Percentiles rank a stretch among this genome's conserved stretches.
These are phyloP conservation scores for Lithophane socia DNA, from an alignment of 2,888 invertebrate genomes.

Conservation along the genomic window DNA sequence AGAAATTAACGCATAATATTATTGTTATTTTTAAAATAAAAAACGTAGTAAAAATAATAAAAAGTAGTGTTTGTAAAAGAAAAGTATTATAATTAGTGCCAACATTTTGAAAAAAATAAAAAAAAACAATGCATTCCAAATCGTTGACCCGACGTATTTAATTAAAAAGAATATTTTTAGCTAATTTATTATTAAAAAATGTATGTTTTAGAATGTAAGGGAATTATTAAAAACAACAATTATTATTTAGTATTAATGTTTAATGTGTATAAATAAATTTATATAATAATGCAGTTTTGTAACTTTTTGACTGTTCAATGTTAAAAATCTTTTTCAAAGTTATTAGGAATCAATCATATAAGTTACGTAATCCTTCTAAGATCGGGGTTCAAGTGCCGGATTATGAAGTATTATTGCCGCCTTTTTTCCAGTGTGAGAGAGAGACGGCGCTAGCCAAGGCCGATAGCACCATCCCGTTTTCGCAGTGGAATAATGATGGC, in stretches of 20 bases:
- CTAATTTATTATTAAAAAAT: conserved; percentile 44
- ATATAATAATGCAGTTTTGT: conserved; percentile 34
- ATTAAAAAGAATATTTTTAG: conserved; percentile 43
- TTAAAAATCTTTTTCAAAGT: conserved; percentile 21
- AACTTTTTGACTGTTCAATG: conserved; percentile 37
- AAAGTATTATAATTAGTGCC: conserved; percentile 68
- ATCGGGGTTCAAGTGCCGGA: not conserved
- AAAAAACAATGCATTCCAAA: conserved; percentile 23
- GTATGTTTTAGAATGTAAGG: conserved; percentile 57
- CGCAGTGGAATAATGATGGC: too few species aligned
- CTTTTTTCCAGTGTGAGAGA: too few species aligned
- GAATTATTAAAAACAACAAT: conserved; percentile 60
- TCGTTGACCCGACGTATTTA: conserved; percentile 54
- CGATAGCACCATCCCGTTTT: too few species aligned
- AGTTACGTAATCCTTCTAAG: conserved; percentile 19
- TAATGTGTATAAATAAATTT: conserved; percentile 39
- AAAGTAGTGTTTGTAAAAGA: conserved; percentile 42
- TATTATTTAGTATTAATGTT: conserved; percentile 57
- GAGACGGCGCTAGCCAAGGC: too few species aligned
- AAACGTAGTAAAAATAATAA: conserved; percentile 15
- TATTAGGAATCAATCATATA: conserved; percentile 13
- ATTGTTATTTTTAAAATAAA: conserved; percentile 49
- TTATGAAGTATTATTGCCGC: too few species aligned
- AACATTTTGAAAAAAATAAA: conserved; percentile 54
- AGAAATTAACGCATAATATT: conserved; percentile 37